These are phyloP conservation scores for Athalia circularis DNA, from an alignment of 2,888 invertebrate species.

Conservation along the genomic window DNA sequence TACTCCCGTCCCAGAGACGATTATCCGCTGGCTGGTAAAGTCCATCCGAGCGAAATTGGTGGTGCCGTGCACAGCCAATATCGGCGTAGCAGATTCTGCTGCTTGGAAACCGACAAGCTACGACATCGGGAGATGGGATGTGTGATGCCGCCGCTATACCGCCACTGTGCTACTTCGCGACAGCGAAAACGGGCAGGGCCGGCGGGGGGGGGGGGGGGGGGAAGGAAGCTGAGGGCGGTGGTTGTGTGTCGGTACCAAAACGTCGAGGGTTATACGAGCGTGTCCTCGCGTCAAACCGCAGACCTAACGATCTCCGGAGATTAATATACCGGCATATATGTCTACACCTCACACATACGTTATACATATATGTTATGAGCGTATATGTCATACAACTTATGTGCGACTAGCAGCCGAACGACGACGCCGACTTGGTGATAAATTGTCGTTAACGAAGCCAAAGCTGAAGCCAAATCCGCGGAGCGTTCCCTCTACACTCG, in stretches of 20 bases:
- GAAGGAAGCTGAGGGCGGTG: not conserved
- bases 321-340: conserved; percentile 57
- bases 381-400: conserved; percentile 47
- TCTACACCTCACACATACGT: too few relatives aligned
- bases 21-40: not conserved
- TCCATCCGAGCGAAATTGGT: conserved; percentile 27
- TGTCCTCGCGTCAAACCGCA: conserved; percentile 71
- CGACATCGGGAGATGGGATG: too few relatives aligned
- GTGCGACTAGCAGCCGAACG: not conserved
- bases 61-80: conserved; percentile 10
- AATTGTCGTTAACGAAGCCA: conserved; percentile 15
- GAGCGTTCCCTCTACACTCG: too few relatives aligned
- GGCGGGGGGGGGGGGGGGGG: not conserved
- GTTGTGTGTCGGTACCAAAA: conserved; percentile 5
- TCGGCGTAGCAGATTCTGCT: too few relatives aligned
- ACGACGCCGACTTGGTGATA: conserved; percentile 19
- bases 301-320: conserved; percentile 70
- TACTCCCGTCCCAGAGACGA: too few relatives aligned
- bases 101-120: too few relatives aligned
- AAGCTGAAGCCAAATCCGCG: too few relatives aligned
- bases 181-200: not conserved
- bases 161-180: too few relatives aligned
- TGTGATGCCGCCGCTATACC: too few relatives aligned
- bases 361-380: too few relatives aligned
- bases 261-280: conserved; percentile 26